Percentiles rank a stretch among this genome's conserved stretches.
These are phyloP conservation scores for Aradus depressus DNA, from an alignment of 2,888 invertebrate genomes.

Conservation along the genomic window DNA sequence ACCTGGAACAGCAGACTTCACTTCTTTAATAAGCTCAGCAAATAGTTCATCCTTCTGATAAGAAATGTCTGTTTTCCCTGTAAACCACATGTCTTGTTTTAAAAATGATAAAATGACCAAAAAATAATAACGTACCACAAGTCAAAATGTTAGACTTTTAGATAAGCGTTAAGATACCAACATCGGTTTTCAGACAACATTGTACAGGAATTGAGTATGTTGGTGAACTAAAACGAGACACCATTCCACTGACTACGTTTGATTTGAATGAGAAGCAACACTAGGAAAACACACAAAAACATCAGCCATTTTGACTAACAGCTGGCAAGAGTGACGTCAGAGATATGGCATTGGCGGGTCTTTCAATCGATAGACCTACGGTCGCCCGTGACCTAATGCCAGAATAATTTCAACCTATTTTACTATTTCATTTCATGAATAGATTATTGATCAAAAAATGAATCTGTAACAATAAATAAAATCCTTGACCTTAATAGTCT, in stretches of 20 bases:
- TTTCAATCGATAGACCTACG: neutral
- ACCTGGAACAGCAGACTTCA: conserved; percentile 49
- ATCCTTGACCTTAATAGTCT: too few relatives aligned
- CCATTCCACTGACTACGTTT: neutral
- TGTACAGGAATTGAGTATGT: neutral
- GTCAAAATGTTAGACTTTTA: too few relatives aligned
- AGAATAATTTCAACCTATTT: neutral
- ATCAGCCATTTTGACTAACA: neutral
- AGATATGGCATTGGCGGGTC: neutral
- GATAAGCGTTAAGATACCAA: too few relatives aligned
- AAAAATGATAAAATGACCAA: neutral
- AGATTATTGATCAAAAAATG: neutral
- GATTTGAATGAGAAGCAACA: neutral
- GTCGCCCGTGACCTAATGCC: neutral
- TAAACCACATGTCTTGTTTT: conserved; percentile 27
- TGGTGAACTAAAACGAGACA: neutral
- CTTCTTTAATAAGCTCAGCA: conserved; percentile 27
- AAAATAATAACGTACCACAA: neutral
- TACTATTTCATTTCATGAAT: neutral
- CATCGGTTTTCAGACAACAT: too few relatives aligned
- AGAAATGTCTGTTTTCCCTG: conserved; percentile 22
- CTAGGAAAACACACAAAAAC: neutral
- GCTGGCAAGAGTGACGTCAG: too few relatives aligned
- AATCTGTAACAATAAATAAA: neutral
- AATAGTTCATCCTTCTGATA: conserved; percentile 26